A percentile compares a stretch with the other conserved stretches of the same genome.
Conservation (phyloP, 2,888 invertebrate genomes). For the Timema cristinae region DNA sequence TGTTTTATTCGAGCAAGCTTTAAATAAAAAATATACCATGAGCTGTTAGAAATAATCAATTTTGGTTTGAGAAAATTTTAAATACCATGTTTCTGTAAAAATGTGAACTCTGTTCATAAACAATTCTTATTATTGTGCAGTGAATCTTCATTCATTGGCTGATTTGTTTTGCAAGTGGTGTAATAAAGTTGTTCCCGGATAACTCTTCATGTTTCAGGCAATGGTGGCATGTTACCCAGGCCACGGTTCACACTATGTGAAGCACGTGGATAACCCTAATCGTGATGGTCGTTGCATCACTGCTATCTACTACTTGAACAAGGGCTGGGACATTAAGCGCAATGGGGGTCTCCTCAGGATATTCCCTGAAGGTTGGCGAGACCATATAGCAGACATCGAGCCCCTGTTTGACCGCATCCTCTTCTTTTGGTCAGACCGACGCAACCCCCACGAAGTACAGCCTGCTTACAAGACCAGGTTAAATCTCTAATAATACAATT, state of each 20-base stretch:
- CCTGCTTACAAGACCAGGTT: slow-evolving; percentile 79
- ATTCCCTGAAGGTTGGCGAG: slow-evolving; percentile 80
- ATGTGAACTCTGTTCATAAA: too few relatives aligned
- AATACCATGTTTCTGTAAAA: too few relatives aligned
- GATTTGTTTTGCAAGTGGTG: too few relatives aligned
- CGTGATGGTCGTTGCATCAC: slow-evolving; percentile 95
- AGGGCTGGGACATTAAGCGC: slow-evolving; percentile 79
- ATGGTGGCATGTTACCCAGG: slow-evolving; percentile 99
- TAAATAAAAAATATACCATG: too few relatives aligned
- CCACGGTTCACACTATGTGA: slow-evolving; percentile 88
- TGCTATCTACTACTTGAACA: slow-evolving; percentile 95
- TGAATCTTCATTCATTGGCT: too few relatives aligned
- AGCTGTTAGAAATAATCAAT: too few relatives aligned
- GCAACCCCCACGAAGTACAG: slow-evolving; percentile 96
- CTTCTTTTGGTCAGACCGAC: slow-evolving; percentile 96
- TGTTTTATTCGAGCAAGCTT: too few relatives aligned
- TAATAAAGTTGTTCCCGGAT: too few relatives aligned
- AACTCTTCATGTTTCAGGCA: slow-evolving; percentile 58
- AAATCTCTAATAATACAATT: not conserved
- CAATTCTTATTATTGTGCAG: too few relatives aligned
- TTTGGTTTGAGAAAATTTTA: too few relatives aligned
- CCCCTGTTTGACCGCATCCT: slow-evolving; percentile 90
- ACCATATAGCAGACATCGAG: slow-evolving; percentile 83
- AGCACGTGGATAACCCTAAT: slow-evolving; percentile 97
- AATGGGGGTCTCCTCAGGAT: slow-evolving; percentile 86